A percentile compares a stretch with the other conserved stretches of the same genome.
phyloP scores from a whole-genome alignment of 2,888 invertebrate genomes.

The Drosophila atripex region DNA sequence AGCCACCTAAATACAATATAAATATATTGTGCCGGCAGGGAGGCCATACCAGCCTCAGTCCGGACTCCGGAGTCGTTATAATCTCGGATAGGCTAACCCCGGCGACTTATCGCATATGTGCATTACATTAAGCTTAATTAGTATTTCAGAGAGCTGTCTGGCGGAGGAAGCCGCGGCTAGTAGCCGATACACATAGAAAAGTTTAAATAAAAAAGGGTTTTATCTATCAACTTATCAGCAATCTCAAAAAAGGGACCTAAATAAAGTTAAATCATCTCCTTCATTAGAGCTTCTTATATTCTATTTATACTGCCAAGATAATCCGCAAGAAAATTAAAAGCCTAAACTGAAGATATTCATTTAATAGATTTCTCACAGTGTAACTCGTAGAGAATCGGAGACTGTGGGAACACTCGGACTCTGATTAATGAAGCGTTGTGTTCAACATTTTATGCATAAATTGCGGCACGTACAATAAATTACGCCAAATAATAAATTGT shows the following conservation, averaged over 20 bases:
- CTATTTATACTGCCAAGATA: not conserved
- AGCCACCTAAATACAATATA: constrained; percentile 72
- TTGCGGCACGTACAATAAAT: constrained; percentile 74
- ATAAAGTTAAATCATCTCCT: not conserved
- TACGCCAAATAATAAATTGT: constrained; percentile 76
- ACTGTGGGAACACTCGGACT: constrained; percentile 62
- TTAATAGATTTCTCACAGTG: constrained; percentile 1
- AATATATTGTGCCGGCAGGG: constrained; percentile 31
- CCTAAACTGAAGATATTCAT: not conserved
- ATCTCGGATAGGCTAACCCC: constrained; percentile 63
- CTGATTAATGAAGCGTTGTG: constrained; percentile 78
- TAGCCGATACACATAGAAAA: not conserved
- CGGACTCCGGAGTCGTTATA: constrained; percentile 57
- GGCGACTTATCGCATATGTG: constrained; percentile 75
- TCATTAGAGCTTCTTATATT: not conserved
- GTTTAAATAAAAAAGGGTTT: not conserved
- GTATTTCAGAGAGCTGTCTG: constrained; percentile 46
- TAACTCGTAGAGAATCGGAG: constrained; percentile 1
- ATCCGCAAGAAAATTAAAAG: not conserved
- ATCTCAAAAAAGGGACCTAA: not conserved
- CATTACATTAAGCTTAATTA: constrained; percentile 78
- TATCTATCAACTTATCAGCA: not conserved
- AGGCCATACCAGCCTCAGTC: constrained; percentile 24
- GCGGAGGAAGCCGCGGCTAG: not conserved
- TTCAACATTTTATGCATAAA: constrained; percentile 71